Base-by-base conservation (phyloP, 2,888 invertebrate species). In the Caenorhabditis afra region DNA sequence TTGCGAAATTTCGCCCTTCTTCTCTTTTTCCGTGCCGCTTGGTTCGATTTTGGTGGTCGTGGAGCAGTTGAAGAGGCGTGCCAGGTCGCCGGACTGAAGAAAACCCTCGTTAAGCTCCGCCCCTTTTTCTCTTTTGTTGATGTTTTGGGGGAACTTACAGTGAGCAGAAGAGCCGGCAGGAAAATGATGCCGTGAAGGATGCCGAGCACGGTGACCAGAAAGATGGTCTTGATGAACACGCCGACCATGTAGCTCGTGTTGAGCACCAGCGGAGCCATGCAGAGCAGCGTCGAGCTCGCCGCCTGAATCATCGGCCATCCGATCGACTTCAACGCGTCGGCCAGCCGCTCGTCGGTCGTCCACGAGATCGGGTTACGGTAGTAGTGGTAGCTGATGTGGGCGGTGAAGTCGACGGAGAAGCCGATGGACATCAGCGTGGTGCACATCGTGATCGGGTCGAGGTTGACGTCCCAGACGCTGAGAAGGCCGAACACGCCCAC, bases 241-340 rank as follows among this genome's bases (percentile, higher is more conserved):
- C 77, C 39, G 11, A 86, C 83, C 85, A 86, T 85, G 66, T 87
- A 86, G 20, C 83, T 83, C 18, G 83, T 79, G 49, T 84, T 82
- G 18, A 86, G 16, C 12, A 81, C 18, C 29, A 87, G 68, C 0
- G 87, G 87, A 16, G 67, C 47, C 20, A 87, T 80, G 41, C 86
- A 86, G 1, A 85, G 52, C 4, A 85, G 50, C 10, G 87, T 87
- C 0, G 84, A 83, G 10, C 77, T 71, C 11, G 86, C 87, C 0
- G 87, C 87, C 52, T 87, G 87, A 8, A 86, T 61, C 87, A 87
- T 87, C 7, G 87, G 87, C 86, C 86, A 87, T 16, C 86, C 87
- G 58, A 87, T 86, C 10, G 68, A 65, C 45, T 82, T 83, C 67
- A 86, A 76, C 11, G 86, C 86, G 57, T 86, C 86, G 0, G 85